Evolutionary conservation across 2,113 vertebrate species (phyloP).

Genomic region (Malurus elegans): DNA sequence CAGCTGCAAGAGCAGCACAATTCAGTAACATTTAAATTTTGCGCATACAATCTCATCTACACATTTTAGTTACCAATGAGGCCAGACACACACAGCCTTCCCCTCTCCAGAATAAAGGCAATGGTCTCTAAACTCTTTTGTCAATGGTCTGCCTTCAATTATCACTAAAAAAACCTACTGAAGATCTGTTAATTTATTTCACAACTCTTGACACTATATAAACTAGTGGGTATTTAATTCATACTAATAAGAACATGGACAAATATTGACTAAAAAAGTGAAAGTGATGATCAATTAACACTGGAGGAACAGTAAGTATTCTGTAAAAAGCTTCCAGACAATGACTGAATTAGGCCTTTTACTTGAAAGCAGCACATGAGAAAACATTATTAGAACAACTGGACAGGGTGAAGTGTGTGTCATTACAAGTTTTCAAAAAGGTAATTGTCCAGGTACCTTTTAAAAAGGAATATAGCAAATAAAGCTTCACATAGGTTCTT

Average conservation of each 20-base stretch:
- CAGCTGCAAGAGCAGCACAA: neutral
- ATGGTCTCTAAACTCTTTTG: neutral
- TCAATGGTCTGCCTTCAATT: neutral
- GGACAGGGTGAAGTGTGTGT: neutral
- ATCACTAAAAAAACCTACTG: neutral
- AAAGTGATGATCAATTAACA: neutral
- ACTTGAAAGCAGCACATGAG: neutral
- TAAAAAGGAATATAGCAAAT: neutral
- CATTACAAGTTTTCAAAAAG: neutral
- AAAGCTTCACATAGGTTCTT: neutral
- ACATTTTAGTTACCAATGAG: neutral
- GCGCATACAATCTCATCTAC: neutral
- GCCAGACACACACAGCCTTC: neutral
- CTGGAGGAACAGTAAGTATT: neutral
- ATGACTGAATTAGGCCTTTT: neutral
- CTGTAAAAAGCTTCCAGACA: neutral
- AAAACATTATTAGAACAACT: neutral
- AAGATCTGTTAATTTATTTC: neutral
- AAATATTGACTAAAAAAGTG: conserved; percentile 20
- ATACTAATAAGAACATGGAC: neutral
- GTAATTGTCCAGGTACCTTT: neutral
- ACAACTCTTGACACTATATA: neutral
- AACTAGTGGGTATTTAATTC: neutral
- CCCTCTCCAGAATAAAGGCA: neutral
- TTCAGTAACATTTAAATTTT: neutral